Conservation (phyloP, 2,888 invertebrate species). For the Alloscopus bannaensis region DNA sequence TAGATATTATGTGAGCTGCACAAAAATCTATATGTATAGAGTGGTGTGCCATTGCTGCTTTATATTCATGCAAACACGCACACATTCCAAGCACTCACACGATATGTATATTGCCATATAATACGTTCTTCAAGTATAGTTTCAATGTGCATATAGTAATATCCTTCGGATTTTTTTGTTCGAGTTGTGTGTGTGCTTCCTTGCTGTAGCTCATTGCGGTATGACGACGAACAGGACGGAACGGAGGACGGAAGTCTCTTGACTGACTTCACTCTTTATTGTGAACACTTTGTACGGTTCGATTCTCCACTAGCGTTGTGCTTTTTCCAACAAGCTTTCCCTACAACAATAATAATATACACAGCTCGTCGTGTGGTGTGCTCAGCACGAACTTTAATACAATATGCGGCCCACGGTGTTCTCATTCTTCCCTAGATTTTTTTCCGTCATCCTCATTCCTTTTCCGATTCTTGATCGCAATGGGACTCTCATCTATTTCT, state of each 20-base stretch:
- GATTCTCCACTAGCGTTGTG: background rate
- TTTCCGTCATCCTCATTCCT: constrained; percentile 59
- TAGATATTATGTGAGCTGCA: background rate
- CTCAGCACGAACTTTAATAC: background rate
- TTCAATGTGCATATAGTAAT: too few relatives aligned
- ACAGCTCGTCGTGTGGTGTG: background rate
- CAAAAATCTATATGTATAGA: too few relatives aligned
- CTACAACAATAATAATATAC: constrained; percentile 31
- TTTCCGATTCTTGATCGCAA: constrained; percentile 55
- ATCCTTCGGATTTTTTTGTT: background rate
- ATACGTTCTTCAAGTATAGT: too few relatives aligned
- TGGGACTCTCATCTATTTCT: constrained; percentile 33
- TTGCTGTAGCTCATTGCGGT: constrained; percentile 19
- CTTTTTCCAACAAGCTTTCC: constrained; percentile 42
- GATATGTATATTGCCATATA: too few relatives aligned
- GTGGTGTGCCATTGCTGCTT: constrained; percentile 8
- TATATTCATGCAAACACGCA: constrained; percentile 11
- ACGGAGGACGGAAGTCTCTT: constrained; percentile 59
- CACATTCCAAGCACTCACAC: background rate
- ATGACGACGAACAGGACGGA: constrained; percentile 55
- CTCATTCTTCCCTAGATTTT: constrained; percentile 49
- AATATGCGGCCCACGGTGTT: constrained; percentile 15
- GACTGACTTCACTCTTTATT: constrained; percentile 49
- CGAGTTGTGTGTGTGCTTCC: background rate
- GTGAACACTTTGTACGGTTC: constrained; percentile 35